Evolutionary conservation across 2,797 vertebrate genomes (phyloP).

Genomic region (Taenioides sp.): DNA sequence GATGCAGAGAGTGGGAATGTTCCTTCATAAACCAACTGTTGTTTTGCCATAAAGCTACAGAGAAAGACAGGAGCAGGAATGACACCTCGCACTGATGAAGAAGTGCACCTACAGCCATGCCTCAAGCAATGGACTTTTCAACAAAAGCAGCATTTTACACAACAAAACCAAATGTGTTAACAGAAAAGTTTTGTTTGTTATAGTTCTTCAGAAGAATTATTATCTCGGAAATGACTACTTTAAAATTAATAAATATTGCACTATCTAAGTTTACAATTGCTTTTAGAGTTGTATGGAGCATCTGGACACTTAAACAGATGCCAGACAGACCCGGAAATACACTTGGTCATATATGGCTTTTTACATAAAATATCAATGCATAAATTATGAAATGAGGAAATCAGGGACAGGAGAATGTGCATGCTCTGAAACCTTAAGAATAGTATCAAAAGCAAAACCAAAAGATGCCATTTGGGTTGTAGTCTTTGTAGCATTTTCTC

Average conservation of each 20-base stretch:
- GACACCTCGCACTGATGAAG: constrained; percentile 16
- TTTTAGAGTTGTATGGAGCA: background rate
- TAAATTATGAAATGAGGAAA: too few relatives aligned
- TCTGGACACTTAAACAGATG: background rate
- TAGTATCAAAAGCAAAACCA: background rate
- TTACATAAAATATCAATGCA: too few relatives aligned
- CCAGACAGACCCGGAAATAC: too few relatives aligned
- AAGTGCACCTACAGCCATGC: constrained; percentile 27
- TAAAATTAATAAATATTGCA: background rate
- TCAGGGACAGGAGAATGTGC: too few relatives aligned
- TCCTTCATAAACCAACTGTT: constrained; percentile 14
- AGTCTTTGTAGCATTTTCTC: too few relatives aligned
- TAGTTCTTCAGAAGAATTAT: background rate
- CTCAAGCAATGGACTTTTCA: constrained; percentile 11
- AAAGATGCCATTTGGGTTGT: too few relatives aligned
- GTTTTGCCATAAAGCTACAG: constrained; percentile 22
- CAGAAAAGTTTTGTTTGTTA: background rate
- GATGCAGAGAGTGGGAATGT: constrained; percentile 16
- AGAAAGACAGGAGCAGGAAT: constrained; percentile 12
- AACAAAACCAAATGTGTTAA: background rate
- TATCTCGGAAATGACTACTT: too few relatives aligned
- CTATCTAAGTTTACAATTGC: background rate
- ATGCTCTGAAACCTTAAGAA: too few relatives aligned
- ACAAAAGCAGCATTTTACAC: constrained; percentile 7
- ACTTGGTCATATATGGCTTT: too few relatives aligned